Conservation (phyloP, 2,888 invertebrate genomes). For the Rhagium mordax region DNA sequence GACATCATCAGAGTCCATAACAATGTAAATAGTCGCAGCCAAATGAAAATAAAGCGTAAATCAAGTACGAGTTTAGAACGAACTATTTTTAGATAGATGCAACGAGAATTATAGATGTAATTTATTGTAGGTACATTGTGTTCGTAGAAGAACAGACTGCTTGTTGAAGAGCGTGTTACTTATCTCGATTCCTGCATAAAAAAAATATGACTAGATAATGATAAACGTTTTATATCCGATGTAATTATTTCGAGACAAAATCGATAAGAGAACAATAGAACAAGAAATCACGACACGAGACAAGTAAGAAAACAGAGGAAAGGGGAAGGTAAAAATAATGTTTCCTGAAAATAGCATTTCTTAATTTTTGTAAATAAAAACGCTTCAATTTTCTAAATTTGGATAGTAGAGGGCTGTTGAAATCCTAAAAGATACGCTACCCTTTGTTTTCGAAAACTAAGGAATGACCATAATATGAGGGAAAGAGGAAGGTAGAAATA, state of each 20-base stretch:
- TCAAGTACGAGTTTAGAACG: conserved; percentile 3
- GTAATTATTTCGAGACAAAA: not conserved
- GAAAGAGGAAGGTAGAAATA: too few relatives aligned
- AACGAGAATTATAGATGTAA: not conserved
- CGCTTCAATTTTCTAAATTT: too few relatives aligned
- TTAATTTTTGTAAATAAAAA: too few relatives aligned
- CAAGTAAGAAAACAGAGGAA: too few relatives aligned
- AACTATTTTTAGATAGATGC: conserved; percentile 1
- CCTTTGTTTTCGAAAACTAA: too few relatives aligned
- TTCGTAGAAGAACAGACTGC: not conserved
- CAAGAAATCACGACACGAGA: not conserved
- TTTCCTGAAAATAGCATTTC: too few relatives aligned
- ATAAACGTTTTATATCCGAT: not conserved
- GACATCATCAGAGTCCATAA: conserved; percentile 4
- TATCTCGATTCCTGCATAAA: not conserved
- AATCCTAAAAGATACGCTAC: too few relatives aligned
- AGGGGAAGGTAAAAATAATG: too few relatives aligned
- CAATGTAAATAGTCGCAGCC: conserved; percentile 9
- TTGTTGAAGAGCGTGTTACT: not conserved
- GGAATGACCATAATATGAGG: too few relatives aligned
- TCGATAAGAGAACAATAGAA: not conserved
- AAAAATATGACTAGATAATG: too few relatives aligned
- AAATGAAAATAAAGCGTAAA: conserved; percentile 24
- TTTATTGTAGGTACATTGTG: not conserved
- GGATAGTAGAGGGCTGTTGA: too few relatives aligned